These are phyloP conservation scores for Drosophila albomicans DNA, from an alignment of 1,140 invertebrate genomes.

Conservation along the genomic window DNA sequence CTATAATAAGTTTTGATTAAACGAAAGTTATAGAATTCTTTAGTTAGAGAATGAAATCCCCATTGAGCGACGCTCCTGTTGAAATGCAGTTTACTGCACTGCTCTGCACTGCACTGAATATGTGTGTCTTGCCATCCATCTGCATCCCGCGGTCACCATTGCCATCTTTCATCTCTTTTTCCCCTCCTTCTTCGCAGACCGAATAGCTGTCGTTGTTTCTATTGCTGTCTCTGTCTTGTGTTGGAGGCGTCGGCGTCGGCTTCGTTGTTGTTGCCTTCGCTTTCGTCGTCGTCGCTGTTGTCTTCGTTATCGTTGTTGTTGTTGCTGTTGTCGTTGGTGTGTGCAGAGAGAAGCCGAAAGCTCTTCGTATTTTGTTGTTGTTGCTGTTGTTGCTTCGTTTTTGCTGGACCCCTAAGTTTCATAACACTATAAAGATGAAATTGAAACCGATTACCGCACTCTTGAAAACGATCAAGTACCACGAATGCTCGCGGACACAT, in stretches of 20 bases:
- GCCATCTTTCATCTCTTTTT: too few species aligned
- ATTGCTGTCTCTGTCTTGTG: not conserved
- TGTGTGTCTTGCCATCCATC: slow-evolving; percentile 1
- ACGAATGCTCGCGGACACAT: slow-evolving; percentile 81
- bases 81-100: not conserved
- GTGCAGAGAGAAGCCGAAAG: slow-evolving; percentile 36
- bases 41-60: slow-evolving; percentile 10
- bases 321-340: slow-evolving; percentile 2
- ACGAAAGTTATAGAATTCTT: not conserved
- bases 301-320: not conserved
- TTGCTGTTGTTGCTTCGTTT: not conserved
- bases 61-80: slow-evolving; percentile 14
- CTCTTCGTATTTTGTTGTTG: slow-evolving; percentile 25
- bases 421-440: slow-evolving; percentile 83
- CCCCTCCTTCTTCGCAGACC: too few species aligned
- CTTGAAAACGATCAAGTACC: slow-evolving; percentile 83
- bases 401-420: slow-evolving; percentile 60
- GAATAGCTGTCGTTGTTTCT: not conserved
- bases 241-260: too few species aligned
- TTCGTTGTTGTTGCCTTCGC: too few species aligned
- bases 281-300: not conserved
- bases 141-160: too few species aligned
- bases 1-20: not conserved
- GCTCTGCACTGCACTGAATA: not conserved
- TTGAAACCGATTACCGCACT: slow-evolving; percentile 84